Evolutionary conservation across 2,888 invertebrate genomes (phyloP), one percentile per base, ranked within the genome.

Genomic region (Doris montereyensis): DNA sequence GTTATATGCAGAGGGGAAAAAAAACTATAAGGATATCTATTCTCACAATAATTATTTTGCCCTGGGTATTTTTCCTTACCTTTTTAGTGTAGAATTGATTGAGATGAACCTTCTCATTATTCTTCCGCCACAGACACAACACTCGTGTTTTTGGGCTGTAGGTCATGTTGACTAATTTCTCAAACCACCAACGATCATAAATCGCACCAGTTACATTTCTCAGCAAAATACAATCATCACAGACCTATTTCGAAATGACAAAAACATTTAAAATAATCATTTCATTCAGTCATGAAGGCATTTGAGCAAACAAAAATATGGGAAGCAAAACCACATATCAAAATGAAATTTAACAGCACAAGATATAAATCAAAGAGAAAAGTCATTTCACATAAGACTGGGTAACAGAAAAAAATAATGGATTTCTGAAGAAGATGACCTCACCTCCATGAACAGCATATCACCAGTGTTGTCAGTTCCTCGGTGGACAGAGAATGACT

Each of bases 41-140:
- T n/a, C n/a, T n/a, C n/a, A n/a, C n/a, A n/a, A n/a, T n/a, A n/a
- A n/a, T n/a, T n/a, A n/a, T n/a, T n/a, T n/a, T n/a, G n/a, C n/a
- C n/a, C n/a, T n/a, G n/a, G n/a, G n/a, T n/a, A n/a, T n/a, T n/a
- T n/a, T n/a, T n/a, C n/a, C 86, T 88, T 91, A 97, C 98, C 95
- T 99, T 99, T 92, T 97, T 97, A 0, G 99, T 99, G 91, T 98
- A 98, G 92, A 99, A 99, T 93, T 99, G 99, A 92, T 99, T 97
- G 68, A 91, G 88, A 82, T 91, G 88, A 79, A 91, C 91, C 80
- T 90, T 89, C 71, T 90, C 91, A 4, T 88, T 97, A 89, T 96
- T 96, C 87, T 97, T 95, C 87, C 98, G 94, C 98, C 99, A 99
- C 81, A 99, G 94, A 92, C 99, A 99, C 83, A 99, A 93, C 10